These are phyloP conservation scores for Drosophila pectinifera DNA, from an alignment of 1,140 invertebrate genomes.

Conservation along the genomic window DNA sequence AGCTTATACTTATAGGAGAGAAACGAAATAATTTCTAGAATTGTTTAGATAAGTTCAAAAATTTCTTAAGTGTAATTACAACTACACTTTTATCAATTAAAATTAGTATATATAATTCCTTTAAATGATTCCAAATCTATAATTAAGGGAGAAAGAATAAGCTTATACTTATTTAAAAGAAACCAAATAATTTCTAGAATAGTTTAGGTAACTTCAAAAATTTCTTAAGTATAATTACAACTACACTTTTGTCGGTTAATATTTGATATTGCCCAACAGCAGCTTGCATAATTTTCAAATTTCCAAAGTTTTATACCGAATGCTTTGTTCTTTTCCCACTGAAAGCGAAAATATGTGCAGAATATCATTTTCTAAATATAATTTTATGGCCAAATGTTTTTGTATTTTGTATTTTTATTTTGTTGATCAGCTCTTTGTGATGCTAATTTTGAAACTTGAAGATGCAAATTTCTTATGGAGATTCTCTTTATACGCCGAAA, in stretches of 20 bases:
- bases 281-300: slow-evolving; percentile 31
- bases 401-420: not conserved
- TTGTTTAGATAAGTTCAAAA: not conserved
- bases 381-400: slow-evolving; percentile 29
- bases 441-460: slow-evolving; percentile 65
- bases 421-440: slow-evolving; percentile 49
- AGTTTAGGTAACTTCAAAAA: too few species aligned
- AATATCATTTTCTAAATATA: slow-evolving; percentile 40
- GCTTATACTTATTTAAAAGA: not conserved
- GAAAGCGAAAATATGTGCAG: slow-evolving; percentile 54
- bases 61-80: too few species aligned
- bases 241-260: too few species aligned
- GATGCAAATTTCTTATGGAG: slow-evolving; percentile 53
- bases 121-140: not conserved
- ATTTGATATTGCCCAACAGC: slow-evolving; percentile 17
- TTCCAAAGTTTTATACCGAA: slow-evolving; percentile 1
- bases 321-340: slow-evolving; percentile 17
- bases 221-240: too few species aligned
- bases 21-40: not conserved
- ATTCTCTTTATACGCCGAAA: slow-evolving; percentile 45
- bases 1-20: not conserved
- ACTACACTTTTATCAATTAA: too few species aligned
- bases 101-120: too few species aligned
- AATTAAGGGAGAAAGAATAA: not conserved
- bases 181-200: not conserved